These are phyloP conservation scores for Nothobranchius furzeri DNA, from an alignment of 2,113 vertebrate genomes.

Conservation along the genomic window DNA sequence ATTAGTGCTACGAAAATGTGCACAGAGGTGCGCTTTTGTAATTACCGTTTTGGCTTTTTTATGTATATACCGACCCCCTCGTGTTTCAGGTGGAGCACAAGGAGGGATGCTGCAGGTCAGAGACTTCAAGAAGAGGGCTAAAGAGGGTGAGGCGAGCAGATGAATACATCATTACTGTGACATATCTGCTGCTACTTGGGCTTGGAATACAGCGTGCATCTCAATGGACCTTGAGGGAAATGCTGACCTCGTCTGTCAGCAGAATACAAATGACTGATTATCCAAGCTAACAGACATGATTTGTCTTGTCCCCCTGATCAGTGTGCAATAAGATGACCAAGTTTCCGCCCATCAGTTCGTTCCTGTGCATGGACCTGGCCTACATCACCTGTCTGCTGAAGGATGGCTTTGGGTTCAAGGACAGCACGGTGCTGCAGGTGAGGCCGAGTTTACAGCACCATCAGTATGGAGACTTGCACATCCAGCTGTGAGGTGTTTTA, in stretches of 20 bases:
- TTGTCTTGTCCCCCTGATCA: constrained; percentile 51
- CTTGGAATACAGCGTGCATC: constrained; percentile 39
- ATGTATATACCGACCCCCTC: constrained; percentile 25
- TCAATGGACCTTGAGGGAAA: constrained; percentile 35
- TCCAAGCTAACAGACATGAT: constrained; percentile 15
- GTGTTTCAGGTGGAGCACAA: constrained; percentile 80
- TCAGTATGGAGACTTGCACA: not conserved
- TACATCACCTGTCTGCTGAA: constrained; percentile 93
- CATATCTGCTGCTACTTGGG: constrained; percentile 27
- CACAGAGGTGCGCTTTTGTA: not conserved
- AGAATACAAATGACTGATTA: constrained; percentile 45
- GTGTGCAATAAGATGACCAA: constrained; percentile 88
- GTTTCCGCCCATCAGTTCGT: constrained; percentile 78
- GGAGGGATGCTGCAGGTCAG: constrained; percentile 88
- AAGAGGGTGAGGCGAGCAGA: constrained; percentile 86
- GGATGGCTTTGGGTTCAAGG: constrained; percentile 93
- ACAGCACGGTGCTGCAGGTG: constrained; percentile 86
- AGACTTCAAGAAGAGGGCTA: constrained; percentile 90
- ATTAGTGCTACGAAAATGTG: constrained; percentile 45
- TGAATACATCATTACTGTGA: constrained; percentile 17
- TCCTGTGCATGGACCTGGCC: constrained; percentile 94
- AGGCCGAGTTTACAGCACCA: constrained; percentile 15
- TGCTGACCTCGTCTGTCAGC: constrained; percentile 25
- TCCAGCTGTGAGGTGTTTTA: too few species aligned
- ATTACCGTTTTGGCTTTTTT: constrained; percentile 34